A percentile compares a stretch with the other conserved stretches of the same genome.
Conservation (phyloP, 1,140 invertebrate genomes). For the Sesamia nonagrioides region DNA sequence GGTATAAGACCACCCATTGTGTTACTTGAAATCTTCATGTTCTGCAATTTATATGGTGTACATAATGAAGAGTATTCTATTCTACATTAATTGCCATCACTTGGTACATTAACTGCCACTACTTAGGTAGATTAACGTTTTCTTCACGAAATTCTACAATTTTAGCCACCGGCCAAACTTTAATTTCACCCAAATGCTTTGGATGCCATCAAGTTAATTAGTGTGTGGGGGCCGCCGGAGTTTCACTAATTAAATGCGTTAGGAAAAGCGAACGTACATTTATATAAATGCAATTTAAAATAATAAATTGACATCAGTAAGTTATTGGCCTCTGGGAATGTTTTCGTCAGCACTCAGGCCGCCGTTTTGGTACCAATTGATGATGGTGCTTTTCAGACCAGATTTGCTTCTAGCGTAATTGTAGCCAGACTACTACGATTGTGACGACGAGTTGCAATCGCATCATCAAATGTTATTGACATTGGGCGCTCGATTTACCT, state of each 20-base stretch:
- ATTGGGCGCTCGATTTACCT: too few species aligned
- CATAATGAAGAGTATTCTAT: too few species aligned
- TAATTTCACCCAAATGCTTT: not conserved
- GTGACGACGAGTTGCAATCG: too few species aligned
- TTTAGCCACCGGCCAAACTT: not conserved
- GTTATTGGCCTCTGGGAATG: not conserved
- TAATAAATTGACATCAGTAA: not conserved
- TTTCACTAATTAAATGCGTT: not conserved
- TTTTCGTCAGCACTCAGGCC: not conserved
- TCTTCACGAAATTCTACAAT: not conserved
- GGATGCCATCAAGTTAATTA: not conserved
- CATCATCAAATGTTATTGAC: too few species aligned
- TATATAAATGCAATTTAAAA: conserved; percentile 11
- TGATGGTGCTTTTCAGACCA: not conserved
- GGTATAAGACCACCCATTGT: too few species aligned
- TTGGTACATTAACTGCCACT: not conserved
- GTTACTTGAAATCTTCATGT: too few species aligned
- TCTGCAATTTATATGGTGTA: too few species aligned
- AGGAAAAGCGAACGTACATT: not conserved
- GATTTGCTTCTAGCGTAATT: not conserved
- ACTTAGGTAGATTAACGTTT: not conserved
- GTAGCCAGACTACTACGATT: too few species aligned
- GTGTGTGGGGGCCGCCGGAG: not conserved
- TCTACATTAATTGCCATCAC: not conserved
- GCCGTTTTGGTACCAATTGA: not conserved